Percentiles rank a stretch among this genome's conserved stretches.
These are phyloP conservation scores for Coregonus sp. DNA, from an alignment of 2,797 vertebrate genomes.

Conservation along the genomic window DNA sequence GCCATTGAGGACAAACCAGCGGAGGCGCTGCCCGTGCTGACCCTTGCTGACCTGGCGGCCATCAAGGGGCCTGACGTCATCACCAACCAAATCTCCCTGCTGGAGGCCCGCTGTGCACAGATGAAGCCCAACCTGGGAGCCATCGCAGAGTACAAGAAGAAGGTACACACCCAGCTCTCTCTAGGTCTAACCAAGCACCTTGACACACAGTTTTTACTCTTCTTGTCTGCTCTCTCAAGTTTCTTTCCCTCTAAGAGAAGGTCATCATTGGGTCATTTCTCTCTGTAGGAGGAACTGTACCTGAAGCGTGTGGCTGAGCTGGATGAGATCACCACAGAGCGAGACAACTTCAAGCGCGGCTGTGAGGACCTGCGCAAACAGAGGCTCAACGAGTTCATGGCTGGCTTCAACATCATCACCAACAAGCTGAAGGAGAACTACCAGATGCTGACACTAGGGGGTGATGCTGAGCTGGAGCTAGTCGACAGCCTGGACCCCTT, in stretches of 20 bases:
- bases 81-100: conserved; percentile 85
- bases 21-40: conserved; percentile 79
- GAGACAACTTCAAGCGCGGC: conserved; percentile 87
- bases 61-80: conserved; percentile 80
- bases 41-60: conserved; percentile 77
- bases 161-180: conserved; percentile 70
- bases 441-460: conserved; percentile 96
- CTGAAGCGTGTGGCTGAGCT: conserved; percentile 90
- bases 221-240: neutral
- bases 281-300: conserved; percentile 88
- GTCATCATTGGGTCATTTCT: neutral
- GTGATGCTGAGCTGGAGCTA: conserved; percentile 95
- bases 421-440: conserved; percentile 99
- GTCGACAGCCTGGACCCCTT: conserved; percentile 98
- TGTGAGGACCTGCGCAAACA: conserved; percentile 91
- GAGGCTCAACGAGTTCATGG: conserved; percentile 96
- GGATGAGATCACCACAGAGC: conserved; percentile 87
- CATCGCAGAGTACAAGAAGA: conserved; percentile 89
- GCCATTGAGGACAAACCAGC: conserved; percentile 77
- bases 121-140: conserved; percentile 92
- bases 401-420: conserved; percentile 94
- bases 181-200: neutral
- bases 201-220: neutral
- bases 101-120: conserved; percentile 86
- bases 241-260: neutral